Conservation (phyloP, 2,797 vertebrate genomes). For the Microctenopoma lineatum region DNA sequence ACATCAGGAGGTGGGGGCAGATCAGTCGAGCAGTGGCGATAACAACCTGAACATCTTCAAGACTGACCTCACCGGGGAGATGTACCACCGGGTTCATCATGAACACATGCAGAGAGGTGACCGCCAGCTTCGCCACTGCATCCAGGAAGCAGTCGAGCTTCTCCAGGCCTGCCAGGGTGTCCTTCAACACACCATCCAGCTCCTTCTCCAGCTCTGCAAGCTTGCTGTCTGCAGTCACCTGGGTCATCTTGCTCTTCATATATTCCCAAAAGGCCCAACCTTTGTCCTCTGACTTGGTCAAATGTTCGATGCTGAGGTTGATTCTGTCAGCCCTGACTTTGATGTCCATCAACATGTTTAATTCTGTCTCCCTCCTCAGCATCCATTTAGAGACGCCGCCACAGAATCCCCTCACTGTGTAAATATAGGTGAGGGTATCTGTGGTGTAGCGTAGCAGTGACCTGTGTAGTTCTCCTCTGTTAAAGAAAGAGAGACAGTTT, state of each 20-base stretch:
- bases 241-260: constrained; percentile 49
- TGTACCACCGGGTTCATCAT: constrained; percentile 38
- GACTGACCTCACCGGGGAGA: constrained; percentile 41
- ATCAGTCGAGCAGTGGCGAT: constrained; percentile 45
- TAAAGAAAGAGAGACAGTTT: constrained; percentile 11
- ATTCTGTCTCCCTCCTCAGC: constrained; percentile 58
- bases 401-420: constrained; percentile 66
- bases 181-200: constrained; percentile 63
- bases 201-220: constrained; percentile 63
- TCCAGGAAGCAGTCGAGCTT: constrained; percentile 72
- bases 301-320: constrained; percentile 42
- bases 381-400: constrained; percentile 61
- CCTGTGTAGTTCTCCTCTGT: constrained; percentile 61
- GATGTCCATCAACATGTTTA: constrained; percentile 70
- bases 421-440: constrained; percentile 66
- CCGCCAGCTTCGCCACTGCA: constrained; percentile 77
- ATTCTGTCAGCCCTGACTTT: constrained; percentile 57
- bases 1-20: constrained; percentile 69
- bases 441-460: constrained; percentile 57
- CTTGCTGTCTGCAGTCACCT: constrained; percentile 36
- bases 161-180: constrained; percentile 69
- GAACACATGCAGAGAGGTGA: constrained; percentile 78
- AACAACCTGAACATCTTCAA: constrained; percentile 39
- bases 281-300: constrained; percentile 46
- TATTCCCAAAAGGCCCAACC: constrained; percentile 57